Conservation (phyloP, 2,888 invertebrate genomes). For the Neocrepidodera transversa region DNA sequence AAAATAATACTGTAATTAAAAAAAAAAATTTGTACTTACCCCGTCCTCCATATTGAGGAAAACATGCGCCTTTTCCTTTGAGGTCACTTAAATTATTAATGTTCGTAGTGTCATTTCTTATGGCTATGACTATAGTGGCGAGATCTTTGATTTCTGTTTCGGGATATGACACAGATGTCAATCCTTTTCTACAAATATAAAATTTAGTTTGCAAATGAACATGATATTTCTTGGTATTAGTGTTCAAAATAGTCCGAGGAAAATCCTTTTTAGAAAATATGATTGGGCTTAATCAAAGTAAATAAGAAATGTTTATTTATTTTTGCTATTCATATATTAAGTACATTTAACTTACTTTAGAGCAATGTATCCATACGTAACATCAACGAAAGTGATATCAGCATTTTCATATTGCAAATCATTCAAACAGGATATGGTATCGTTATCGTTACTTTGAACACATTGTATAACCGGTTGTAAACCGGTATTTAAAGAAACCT, state of each 20-base stretch:
- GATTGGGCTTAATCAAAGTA: too few relatives aligned
- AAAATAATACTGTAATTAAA: not conserved
- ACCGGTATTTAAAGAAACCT: constrained; percentile 65
- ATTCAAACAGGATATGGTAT: constrained; percentile 63
- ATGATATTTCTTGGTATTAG: too few relatives aligned
- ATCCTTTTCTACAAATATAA: constrained; percentile 61
- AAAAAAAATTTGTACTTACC: constrained; percentile 58
- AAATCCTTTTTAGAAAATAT: too few relatives aligned
- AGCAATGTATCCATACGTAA: constrained; percentile 70
- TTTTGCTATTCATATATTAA: too few relatives aligned
- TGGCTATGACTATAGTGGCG: constrained; percentile 65
- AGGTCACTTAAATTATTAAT: constrained; percentile 66
- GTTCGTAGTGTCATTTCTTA: constrained; percentile 57
- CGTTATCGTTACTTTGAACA: constrained; percentile 58
- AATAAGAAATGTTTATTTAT: constrained; percentile 10
- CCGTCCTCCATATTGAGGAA: constrained; percentile 73
- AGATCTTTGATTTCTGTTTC: constrained; percentile 63
- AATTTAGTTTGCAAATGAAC: too few relatives aligned
- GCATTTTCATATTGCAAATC: constrained; percentile 62
- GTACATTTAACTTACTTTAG: constrained; percentile 65
- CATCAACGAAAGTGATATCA: constrained; percentile 68
- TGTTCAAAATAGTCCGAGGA: too few relatives aligned
- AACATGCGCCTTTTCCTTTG: constrained; percentile 66
- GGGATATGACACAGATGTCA: constrained; percentile 66
- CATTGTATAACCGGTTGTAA: constrained; percentile 68